Base-by-base conservation (phyloP, 2,888 invertebrate species). In the Sarcophaga subvicina region DNA sequence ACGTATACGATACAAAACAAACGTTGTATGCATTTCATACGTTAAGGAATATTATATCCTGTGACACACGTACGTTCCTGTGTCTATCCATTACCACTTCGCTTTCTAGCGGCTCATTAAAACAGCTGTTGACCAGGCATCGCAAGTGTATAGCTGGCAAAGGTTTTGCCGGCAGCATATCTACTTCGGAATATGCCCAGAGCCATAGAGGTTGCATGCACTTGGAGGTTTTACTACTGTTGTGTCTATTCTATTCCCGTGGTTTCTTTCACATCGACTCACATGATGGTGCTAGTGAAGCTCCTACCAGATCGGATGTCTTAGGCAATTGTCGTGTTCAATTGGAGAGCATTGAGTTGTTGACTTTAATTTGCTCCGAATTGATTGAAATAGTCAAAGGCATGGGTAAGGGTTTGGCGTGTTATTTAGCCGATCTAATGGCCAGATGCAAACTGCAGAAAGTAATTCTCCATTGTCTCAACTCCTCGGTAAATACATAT, bases 371-470 rank as follows among this genome's bases (percentile, higher is more conserved):
- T 87, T 95, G 96, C 91, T 95, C 95, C 14, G 96, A 97, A 91
- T 93, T 97, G 45, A 95, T 96, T 77, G 95, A 95, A 49, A 95
- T 97, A 79, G 96, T 97, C 20, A 95, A 96, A 87, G 96, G 96
- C 89, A 96, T 96, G 92, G 96, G 96, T 0, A 96, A 96, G 91
- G 93, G 96, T 2, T 95, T 97, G 91, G 96, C 96, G 14, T 96
- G 95, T 89, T 98, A 96, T 91, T 96, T 97, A 87, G 95, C 95
- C 17, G 97, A 97, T 92, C 93, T 96, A 89, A 93, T 97, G 90
- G 94, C 95, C 4, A 95, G 96, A 88, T 97, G 97, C 90, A 97
- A 97, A 93, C 94, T 98, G 71, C 98, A 98, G 93, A 97, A 97
- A 86, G 96, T 97, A 37, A 94, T 97, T 70, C 94, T 98, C 72